phyloP scores from a whole-genome alignment of 92 coral and sea anemone genomes.

The Desmophyllum pertusum region DNA sequence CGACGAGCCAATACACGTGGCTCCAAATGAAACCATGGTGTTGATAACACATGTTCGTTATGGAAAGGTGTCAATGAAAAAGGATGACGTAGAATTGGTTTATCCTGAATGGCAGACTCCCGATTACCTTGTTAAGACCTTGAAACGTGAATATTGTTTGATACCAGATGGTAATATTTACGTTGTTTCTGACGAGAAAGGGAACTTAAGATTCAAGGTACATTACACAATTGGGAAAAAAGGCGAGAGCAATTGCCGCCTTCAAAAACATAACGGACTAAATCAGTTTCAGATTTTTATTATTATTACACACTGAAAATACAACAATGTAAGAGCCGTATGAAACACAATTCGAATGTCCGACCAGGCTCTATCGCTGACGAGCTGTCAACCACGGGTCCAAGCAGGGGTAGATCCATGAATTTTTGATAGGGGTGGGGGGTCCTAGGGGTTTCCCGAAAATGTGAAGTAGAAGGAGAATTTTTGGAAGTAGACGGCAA shows the following conservation, averaged over 20 bases:
- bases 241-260: background rate
- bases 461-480: too few relatives aligned
- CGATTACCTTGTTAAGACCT: background rate
- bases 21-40: background rate
- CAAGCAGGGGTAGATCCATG: too few relatives aligned
- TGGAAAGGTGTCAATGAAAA: background rate
- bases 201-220: background rate
- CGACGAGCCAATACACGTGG: background rate
- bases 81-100: background rate
- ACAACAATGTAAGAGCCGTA: too few relatives aligned
- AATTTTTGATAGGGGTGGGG: too few relatives aligned
- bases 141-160: background rate
- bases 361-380: too few relatives aligned
- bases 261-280: too few relatives aligned
- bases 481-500: too few relatives aligned
- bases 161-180: background rate
- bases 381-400: too few relatives aligned
- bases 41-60: background rate
- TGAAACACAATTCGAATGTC: too few relatives aligned
- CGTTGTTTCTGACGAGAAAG: background rate
- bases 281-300: too few relatives aligned
- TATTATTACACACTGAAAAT: too few relatives aligned
- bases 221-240: background rate
- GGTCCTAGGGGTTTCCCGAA: too few relatives aligned
- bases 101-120: background rate